Evolutionary conservation across 2,113 vertebrate species (phyloP).

Genomic region (Hystrix cristata): DNA sequence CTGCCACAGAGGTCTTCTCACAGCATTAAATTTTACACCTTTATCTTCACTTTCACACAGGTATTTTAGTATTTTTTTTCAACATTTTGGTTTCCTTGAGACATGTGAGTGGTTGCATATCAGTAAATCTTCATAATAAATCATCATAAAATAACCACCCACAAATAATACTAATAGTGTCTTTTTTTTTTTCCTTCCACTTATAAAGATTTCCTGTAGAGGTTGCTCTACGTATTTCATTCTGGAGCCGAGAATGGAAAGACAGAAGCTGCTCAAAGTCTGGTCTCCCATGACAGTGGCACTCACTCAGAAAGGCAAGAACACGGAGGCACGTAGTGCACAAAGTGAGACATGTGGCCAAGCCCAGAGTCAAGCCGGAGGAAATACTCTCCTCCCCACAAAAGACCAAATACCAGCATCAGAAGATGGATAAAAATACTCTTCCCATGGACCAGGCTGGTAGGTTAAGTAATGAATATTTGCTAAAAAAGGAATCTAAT

Average conservation of each 20-base stretch:
- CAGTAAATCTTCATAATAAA: neutral
- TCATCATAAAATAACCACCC: neutral
- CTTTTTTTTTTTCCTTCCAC: neutral
- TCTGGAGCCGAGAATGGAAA: neutral
- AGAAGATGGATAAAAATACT: rapidly evolving
- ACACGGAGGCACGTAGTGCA: neutral
- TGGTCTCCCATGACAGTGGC: neutral
- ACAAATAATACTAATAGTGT: neutral
- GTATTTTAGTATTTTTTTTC: neutral
- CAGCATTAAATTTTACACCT: neutral
- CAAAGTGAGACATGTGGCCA: neutral
- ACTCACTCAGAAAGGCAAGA: neutral
- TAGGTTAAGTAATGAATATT: neutral
- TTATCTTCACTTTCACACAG: neutral
- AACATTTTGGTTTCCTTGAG: neutral
- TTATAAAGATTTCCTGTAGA: neutral
- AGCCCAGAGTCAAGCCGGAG: neutral
- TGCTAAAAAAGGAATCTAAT: neutral
- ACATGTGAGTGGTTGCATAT: neutral
- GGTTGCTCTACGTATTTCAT: neutral
- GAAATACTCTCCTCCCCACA: neutral
- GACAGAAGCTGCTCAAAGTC: rapidly evolving
- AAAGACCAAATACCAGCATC: neutral
- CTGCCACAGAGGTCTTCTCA: neutral
- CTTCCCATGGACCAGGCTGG: neutral